Percentiles rank a stretch among this genome's conserved stretches.
Evolutionary conservation across 2,797 vertebrate genomes (phyloP).

Genomic region (Syngnathus rostellatus): DNA sequence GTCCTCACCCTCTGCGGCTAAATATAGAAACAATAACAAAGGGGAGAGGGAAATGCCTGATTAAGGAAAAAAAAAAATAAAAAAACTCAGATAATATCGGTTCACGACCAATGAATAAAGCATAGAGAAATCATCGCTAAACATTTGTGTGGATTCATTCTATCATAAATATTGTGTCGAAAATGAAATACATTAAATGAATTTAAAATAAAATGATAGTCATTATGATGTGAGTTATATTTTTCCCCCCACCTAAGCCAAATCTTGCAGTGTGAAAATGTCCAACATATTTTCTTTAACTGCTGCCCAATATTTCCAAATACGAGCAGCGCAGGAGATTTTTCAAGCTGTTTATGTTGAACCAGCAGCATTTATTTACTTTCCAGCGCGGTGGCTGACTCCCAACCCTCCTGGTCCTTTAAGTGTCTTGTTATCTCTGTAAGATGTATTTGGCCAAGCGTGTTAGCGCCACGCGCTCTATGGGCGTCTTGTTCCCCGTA

Average conservation of each 20-base stretch:
- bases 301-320: constrained; percentile 3
- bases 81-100: constrained; percentile 52
- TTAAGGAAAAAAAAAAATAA: constrained; percentile 35
- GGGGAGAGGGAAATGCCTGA: constrained; percentile 39
- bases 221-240: too few species aligned
- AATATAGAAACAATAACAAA: constrained; percentile 70
- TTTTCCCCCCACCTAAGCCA: too few species aligned
- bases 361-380: constrained; percentile 45
- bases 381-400: constrained; percentile 28
- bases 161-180: not conserved
- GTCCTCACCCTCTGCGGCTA: constrained; percentile 50
- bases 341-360: constrained; percentile 33
- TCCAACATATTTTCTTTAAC: too few species aligned
- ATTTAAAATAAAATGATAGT: too few species aligned
- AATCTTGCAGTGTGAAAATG: not conserved
- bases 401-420: constrained; percentile 39
- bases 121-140: constrained; percentile 30
- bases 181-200: not conserved
- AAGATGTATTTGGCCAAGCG: constrained; percentile 47
- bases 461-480: constrained; percentile 49
- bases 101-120: constrained; percentile 51
- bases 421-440: constrained; percentile 60
- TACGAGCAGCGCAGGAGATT: constrained; percentile 5
- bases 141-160: constrained; percentile 12
- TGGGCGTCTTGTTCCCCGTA: constrained; percentile 63